Base-by-base conservation (phyloP, 2,797 vertebrate genomes). In the Loris lydekkerianus region DNA sequence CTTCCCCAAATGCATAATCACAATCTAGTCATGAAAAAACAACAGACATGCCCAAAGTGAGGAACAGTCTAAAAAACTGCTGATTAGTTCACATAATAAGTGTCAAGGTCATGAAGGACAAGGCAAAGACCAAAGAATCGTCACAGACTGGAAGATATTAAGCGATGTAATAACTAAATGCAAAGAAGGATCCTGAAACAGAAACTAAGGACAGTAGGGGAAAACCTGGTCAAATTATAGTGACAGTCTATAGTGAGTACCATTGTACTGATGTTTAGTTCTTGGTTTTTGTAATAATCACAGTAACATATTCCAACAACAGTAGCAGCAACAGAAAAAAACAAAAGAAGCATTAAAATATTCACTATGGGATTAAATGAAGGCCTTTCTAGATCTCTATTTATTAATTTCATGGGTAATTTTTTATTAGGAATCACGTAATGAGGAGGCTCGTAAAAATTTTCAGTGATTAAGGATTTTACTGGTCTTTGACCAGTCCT, bases 211-310 rank as follows among this genome's bases (percentile, higher is more conserved):
- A 73, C 1, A 58, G n/a, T 9, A 58, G 6, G 37, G 23, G 17
- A 89, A 89, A 94, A 20, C 2, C 13, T 84, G 37, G 75, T n/a
- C 80, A 63, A 76, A 84, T 31, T 6, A 58, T 21, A 77, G 43
- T 86, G 40, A 76, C 91, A 78, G 4, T 43, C 21, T 18, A 3
- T 9, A 63, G 27, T 67, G 67, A 93, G 60, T 18, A 65, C 9
- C 17, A n/a, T 15, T 34, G 5, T 34, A 34, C 6, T 61, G 11
- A 40, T 49, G 15, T 15, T 56, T 67, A 70, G 49, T 76, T 78
- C 18, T 76, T 83, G 21, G 18, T 37, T 95, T 95, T 86, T 23
- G 49, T 78, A 84, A 89, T n/a, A 86, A 13, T 80, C 53, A 78
- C 0, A 60, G 18, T 67, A 75, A 88, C 7, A 37, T 53, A 80